These are phyloP conservation scores for Galbula dea DNA, from an alignment of 2,113 vertebrate genomes.

Conservation along the genomic window DNA sequence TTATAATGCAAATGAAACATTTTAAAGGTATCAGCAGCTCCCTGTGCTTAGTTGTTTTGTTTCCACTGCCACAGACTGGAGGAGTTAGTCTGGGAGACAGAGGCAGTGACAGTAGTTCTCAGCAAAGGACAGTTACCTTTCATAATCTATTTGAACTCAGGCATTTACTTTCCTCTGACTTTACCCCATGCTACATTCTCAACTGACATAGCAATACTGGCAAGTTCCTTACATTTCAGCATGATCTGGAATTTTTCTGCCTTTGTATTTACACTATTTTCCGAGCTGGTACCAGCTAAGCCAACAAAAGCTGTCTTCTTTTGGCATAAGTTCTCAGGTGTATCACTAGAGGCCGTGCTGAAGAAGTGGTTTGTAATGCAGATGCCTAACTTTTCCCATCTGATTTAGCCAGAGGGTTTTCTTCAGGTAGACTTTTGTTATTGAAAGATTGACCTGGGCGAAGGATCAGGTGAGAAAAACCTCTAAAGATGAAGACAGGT, in stretches of 20 bases:
- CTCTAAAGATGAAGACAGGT: not conserved
- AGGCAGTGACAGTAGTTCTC: not conserved
- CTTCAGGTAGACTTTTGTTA: not conserved
- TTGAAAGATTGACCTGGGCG: not conserved
- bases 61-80: not conserved
- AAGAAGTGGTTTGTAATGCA: not conserved
- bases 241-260: not conserved
- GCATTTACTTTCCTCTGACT: not conserved
- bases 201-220: not conserved
- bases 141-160: not conserved
- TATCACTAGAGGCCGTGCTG: not conserved
- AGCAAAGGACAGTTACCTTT: not conserved
- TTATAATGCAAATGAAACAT: not conserved
- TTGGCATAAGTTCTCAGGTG: not conserved
- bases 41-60: not conserved
- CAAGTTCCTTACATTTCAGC: not conserved
- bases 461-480: not conserved
- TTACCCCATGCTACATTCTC: not conserved
- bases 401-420: not conserved
- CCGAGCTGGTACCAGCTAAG: not conserved
- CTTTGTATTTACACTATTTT: not conserved
- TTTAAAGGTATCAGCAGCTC: not conserved
- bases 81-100: not conserved
- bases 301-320: not conserved
- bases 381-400: not conserved